Conservation (phyloP, 1,140 invertebrate species). For the Drosophila paulistorum region DNA sequence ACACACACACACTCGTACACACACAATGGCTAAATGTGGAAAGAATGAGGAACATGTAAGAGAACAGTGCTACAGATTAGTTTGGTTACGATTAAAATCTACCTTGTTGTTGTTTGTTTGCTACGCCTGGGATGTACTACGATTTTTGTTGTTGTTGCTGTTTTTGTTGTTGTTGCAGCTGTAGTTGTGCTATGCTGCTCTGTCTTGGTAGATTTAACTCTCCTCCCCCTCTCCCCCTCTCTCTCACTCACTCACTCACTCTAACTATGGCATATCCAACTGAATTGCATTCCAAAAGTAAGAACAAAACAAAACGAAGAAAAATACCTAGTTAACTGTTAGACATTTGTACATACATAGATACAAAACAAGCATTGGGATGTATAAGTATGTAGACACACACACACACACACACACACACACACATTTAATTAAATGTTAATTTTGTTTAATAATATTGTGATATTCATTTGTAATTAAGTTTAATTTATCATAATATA, state of each 20-base stretch:
- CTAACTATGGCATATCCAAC: conserved; percentile 50
- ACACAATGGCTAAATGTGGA: conserved; percentile 31
- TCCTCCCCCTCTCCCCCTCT: background rate
- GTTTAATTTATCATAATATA: conserved; percentile 64
- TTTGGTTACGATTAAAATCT: conserved; percentile 74
- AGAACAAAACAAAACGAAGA: conserved; percentile 43
- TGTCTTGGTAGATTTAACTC: background rate
- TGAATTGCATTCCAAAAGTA: conserved; percentile 76
- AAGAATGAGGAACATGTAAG: conserved; percentile 36
- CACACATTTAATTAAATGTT: conserved; percentile 52
- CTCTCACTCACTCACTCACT: conserved; percentile 4
- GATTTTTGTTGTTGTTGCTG: conserved; percentile 11
- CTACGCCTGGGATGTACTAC: conserved; percentile 44
- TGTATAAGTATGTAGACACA: background rate
- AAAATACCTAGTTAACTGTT: conserved; percentile 69
- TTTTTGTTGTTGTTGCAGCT: conserved; percentile 5
- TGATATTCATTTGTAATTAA: conserved; percentile 75
- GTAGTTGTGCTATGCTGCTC: background rate
- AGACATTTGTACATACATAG: conserved; percentile 32
- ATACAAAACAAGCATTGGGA: conserved; percentile 18
- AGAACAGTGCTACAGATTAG: conserved; percentile 71
- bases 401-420: conserved; percentile 15
- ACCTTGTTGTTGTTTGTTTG: conserved; percentile 69
- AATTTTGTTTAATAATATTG: conserved; percentile 73
- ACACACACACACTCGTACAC: conserved; percentile 19